phyloP scores from a whole-genome alignment of 1,140 invertebrate species.

The Sogatella furcifera region DNA sequence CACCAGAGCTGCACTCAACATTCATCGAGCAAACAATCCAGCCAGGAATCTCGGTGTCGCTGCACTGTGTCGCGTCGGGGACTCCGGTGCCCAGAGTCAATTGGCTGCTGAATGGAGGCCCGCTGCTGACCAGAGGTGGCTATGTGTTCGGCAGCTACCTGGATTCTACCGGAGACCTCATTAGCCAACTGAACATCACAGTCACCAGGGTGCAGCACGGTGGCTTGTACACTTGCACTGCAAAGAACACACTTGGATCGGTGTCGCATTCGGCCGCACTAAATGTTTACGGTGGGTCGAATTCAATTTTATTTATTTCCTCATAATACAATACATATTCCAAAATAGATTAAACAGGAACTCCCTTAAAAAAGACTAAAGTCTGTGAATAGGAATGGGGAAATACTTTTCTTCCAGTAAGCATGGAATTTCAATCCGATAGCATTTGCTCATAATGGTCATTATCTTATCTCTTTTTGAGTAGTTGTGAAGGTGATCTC shows the following conservation, averaged over 20 bases:
- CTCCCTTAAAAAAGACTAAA: too few relatives aligned
- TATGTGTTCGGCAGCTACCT: constrained; percentile 33
- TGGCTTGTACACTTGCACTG: constrained; percentile 70
- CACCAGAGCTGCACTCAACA: constrained; percentile 67
- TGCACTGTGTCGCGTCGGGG: constrained; percentile 74
- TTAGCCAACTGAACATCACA: constrained; percentile 79
- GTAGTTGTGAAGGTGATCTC: too few relatives aligned
- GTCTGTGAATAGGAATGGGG: too few relatives aligned
- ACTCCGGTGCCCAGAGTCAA: constrained; percentile 72
- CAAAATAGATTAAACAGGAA: too few relatives aligned
- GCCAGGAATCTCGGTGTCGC: constrained; percentile 64
- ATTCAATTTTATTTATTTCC: too few relatives aligned
- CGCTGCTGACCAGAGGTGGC: constrained; percentile 27
- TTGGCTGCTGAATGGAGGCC: constrained; percentile 71
- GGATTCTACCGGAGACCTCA: constrained; percentile 51
- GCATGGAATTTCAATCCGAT: too few relatives aligned
- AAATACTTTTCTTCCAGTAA: too few relatives aligned
- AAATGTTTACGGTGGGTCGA: constrained; percentile 85
- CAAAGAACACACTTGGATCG: constrained; percentile 62
- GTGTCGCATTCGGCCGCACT: constrained; percentile 61
- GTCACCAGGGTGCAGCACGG: constrained; percentile 66
- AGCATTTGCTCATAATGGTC: too few relatives aligned
- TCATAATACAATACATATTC: too few relatives aligned
- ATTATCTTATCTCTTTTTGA: too few relatives aligned
- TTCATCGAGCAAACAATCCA: constrained; percentile 74